phyloP scores from a whole-genome alignment of 2,888 invertebrate species.

The Heliconius charithonia region DNA sequence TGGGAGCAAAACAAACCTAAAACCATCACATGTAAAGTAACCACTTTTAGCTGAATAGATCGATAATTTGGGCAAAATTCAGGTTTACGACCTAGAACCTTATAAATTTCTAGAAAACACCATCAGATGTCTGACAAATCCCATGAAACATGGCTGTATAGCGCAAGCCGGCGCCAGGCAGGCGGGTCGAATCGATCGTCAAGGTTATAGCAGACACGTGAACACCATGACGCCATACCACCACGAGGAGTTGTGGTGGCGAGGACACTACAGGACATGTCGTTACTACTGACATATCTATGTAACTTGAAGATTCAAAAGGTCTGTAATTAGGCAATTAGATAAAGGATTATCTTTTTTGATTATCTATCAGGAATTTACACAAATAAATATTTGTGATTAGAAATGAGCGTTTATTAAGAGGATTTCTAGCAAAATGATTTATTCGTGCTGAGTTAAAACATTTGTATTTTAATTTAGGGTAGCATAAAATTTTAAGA shows the following conservation, averaged over 20 bases:
- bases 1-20: not conserved
- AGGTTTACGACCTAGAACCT: not conserved
- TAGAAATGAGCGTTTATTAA: not conserved
- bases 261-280: not conserved
- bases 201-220: slow-evolving; percentile 72
- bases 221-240: slow-evolving; percentile 45
- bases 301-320: no score
- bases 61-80: not conserved
- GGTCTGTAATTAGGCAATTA: no score
- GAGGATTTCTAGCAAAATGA: not conserved
- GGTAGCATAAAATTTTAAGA: no score
- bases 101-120: slow-evolving; percentile 44
- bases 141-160: slow-evolving; percentile 64
- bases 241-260: slow-evolving; percentile 18
- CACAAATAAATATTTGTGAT: no score
- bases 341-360: no score
- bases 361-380: not conserved
- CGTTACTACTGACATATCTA: no score
- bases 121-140: slow-evolving; percentile 55
- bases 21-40: not conserved
- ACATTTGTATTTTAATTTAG: no score
- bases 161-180: slow-evolving; percentile 63
- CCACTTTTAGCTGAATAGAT: not conserved
- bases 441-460: not conserved
- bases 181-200: slow-evolving; percentile 75